These are phyloP conservation scores for Marasmarcha lunaedactyla DNA, from an alignment of 2,888 invertebrate species.

Conservation along the genomic window DNA sequence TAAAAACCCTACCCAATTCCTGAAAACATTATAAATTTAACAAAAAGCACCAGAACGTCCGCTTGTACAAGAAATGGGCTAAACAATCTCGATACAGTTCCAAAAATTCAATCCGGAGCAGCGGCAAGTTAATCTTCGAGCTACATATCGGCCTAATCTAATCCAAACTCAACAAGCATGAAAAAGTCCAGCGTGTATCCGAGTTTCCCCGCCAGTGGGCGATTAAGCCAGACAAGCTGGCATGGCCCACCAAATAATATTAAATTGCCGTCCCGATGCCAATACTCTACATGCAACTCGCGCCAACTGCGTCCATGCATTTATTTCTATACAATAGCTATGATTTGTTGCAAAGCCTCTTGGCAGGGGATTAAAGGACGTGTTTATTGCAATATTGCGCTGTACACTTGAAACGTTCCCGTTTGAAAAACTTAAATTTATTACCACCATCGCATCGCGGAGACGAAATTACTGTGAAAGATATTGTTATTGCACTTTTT, in stretches of 20 bases:
- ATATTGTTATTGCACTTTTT: no score
- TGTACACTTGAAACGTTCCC: neutral
- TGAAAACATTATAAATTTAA: no score
- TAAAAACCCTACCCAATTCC: no score
- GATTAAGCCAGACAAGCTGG: constrained; percentile 40
- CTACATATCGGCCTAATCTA: neutral
- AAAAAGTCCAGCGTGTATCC: constrained; percentile 28
- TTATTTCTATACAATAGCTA: constrained; percentile 8
- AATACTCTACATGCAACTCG: constrained; percentile 36
- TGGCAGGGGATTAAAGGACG: constrained; percentile 4
- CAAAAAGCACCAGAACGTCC: no score
- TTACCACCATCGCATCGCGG: no score
- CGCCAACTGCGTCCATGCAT: constrained; percentile 7
- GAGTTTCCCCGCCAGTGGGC: constrained; percentile 34
- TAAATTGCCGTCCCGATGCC: constrained; percentile 58
- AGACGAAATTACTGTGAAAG: no score
- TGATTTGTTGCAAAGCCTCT: constrained; percentile 7
- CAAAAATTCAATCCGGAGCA: neutral
- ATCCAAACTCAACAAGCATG: constrained; percentile 27
- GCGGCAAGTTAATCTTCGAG: neutral
- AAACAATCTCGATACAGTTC: neutral
- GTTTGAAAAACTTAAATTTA: no score
- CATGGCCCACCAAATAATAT: constrained; percentile 62
- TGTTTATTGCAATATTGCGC: constrained; percentile 4
- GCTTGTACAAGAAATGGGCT: no score